Percentiles rank a stretch among this genome's conserved stretches.
phyloP scores from a whole-genome alignment of 53 echinoderm and acorn worm genomes.

The Astropecten irregularis region DNA sequence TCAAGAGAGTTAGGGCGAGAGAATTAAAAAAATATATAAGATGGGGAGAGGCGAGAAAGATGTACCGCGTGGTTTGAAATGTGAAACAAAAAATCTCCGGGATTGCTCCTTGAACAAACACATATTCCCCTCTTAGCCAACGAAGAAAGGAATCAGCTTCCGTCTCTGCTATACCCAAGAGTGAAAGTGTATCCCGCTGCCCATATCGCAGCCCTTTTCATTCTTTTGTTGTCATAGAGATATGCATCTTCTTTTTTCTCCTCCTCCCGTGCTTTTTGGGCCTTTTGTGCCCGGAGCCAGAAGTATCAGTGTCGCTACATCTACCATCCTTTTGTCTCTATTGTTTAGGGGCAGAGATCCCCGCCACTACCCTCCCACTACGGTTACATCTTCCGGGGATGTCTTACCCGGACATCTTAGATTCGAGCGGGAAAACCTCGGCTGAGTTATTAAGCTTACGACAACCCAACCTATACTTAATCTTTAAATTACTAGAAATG shows the following conservation, averaged over 20 bases:
- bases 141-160: constrained; percentile 1
- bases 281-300: not conserved
- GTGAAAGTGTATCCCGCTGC: not conserved
- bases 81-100: not conserved
- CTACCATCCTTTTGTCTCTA: constrained; percentile 6
- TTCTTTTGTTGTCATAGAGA: not conserved
- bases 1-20: no score
- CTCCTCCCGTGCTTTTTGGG: not conserved
- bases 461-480: no score
- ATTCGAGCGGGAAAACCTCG: no score
- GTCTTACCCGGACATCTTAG: no score
- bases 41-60: no score
- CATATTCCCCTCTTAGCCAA: not conserved
- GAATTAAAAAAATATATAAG: no score
- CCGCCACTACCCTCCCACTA: no score
- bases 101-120: not conserved
- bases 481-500: no score
- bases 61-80: no score
- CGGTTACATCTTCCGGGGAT: no score
- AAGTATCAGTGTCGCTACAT: constrained; percentile 48
- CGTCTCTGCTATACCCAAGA: not conserved
- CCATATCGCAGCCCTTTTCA: not conserved
- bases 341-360: constrained; percentile 9
- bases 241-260: not conserved
- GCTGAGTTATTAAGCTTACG: no score